A percentile compares a stretch with the other conserved stretches of the same genome.
Evolutionary conservation across 2,888 invertebrate genomes (phyloP).

Genomic region (Strigamia transsilvanica): DNA sequence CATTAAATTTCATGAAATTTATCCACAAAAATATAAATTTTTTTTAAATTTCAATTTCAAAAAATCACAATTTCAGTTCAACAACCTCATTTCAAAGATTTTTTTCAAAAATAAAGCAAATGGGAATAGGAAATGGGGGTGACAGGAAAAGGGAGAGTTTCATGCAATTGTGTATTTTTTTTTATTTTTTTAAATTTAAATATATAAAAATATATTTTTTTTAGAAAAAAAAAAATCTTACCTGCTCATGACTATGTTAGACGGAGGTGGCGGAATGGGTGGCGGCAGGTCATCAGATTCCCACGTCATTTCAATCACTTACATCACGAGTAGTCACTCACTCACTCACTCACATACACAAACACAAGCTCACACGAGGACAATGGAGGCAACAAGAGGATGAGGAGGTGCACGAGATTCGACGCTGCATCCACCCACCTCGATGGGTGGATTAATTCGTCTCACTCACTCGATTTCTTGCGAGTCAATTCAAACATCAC

Average conservation of each 20-base stretch:
- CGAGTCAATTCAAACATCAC: conserved; percentile 1
- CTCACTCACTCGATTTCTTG: neutral
- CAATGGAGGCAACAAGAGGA: conserved; percentile 33
- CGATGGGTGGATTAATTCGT: neutral
- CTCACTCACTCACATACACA: neutral
- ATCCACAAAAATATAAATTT: neutral
- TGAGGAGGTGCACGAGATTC: conserved; percentile 24
- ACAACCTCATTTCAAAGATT: neutral
- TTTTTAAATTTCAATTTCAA: neutral
- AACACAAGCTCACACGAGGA: neutral
- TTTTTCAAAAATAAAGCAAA: neutral
- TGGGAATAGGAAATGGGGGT: neutral
- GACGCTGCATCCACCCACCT: neutral
- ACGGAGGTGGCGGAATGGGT: conserved; percentile 40
- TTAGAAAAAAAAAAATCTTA: neutral
- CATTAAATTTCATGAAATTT: neutral
- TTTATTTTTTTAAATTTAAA: neutral
- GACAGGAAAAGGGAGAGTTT: conserved; percentile 28
- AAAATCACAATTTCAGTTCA: neutral
- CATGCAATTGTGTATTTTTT: neutral
- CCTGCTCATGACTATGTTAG: conserved; percentile 38
- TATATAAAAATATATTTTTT: neutral
- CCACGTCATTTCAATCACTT: conserved; percentile 49
- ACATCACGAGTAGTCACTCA: conserved; percentile 35
- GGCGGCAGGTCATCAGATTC: conserved; percentile 40